Percentiles rank a stretch among this genome's conserved stretches.
phyloP scores from a whole-genome alignment of 2,888 invertebrate species.

The Amorpha juglandis region DNA sequence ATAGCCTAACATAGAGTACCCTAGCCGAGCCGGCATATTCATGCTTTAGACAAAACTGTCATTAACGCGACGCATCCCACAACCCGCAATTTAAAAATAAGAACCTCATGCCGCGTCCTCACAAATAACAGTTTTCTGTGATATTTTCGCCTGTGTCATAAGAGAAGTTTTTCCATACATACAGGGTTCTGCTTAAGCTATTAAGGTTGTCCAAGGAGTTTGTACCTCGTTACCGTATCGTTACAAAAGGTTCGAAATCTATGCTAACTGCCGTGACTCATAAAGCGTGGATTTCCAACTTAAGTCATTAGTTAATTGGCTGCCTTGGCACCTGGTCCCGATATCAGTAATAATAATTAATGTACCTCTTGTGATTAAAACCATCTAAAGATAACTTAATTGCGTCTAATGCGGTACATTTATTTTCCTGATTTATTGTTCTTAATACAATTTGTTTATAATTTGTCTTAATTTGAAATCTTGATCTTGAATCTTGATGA shows the following conservation, averaged over 20 bases:
- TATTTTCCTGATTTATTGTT: neutral
- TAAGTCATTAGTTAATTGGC: conserved; percentile 30
- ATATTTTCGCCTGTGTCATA: too few species aligned
- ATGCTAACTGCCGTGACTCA: conserved; percentile 27
- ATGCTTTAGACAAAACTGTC: too few species aligned
- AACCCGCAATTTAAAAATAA: too few species aligned
- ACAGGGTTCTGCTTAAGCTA: neutral
- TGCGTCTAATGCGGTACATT: neutral
- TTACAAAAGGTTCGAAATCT: conserved; percentile 17
- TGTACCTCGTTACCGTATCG: conserved; percentile 17
- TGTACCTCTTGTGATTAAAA: neutral
- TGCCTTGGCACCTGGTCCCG: neutral
- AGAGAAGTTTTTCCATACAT: too few species aligned
- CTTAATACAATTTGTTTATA: too few species aligned
- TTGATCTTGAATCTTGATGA: too few species aligned
- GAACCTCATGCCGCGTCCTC: too few species aligned
- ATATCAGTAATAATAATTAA: conserved; percentile 14
- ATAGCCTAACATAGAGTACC: too few species aligned
- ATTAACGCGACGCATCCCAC: too few species aligned
- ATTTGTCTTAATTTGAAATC: neutral
- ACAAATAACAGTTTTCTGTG: too few species aligned
- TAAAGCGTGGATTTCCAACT: conserved; percentile 22
- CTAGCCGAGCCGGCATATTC: too few species aligned
- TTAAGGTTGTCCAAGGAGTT: neutral
- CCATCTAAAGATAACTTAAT: conserved; percentile 22